These are phyloP conservation scores for Pachymerium ferrugineum DNA, from an alignment of 2,888 invertebrate species.

Conservation along the genomic window DNA sequence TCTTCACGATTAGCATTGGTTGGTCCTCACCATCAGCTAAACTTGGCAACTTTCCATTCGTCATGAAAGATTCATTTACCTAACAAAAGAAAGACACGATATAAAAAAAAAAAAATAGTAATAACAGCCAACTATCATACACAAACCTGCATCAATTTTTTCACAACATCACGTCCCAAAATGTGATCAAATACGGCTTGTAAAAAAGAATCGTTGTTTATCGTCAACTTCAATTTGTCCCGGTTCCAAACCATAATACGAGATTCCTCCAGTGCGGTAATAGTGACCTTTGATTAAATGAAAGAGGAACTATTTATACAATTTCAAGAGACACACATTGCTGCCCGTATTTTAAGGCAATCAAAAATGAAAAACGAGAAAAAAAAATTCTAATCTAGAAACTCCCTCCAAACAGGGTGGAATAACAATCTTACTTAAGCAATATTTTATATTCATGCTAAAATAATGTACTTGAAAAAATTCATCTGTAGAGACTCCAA, in stretches of 20 bases:
- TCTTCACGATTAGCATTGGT: not conserved
- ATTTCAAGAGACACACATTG: not conserved
- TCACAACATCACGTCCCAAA: conserved; percentile 75
- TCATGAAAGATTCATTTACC: conserved; percentile 33
- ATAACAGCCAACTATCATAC: not conserved
- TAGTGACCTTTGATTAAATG: conserved; percentile 64
- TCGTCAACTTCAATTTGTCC: conserved; percentile 76
- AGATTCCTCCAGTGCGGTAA: conserved; percentile 81
- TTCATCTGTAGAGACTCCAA: conserved; percentile 78
- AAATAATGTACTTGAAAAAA: conserved; percentile 64
- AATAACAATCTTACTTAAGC: no score
- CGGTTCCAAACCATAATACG: conserved; percentile 76
- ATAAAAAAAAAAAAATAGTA: not conserved
- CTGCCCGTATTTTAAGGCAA: not conserved
- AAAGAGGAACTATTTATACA: no score
- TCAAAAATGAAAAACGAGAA: conserved; percentile 2
- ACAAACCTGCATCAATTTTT: conserved; percentile 74
- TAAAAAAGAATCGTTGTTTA: conserved; percentile 67
- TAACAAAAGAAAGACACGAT: not conserved
- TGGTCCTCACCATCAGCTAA: conserved; percentile 16
- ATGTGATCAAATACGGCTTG: conserved; percentile 82
- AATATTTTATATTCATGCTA: not conserved
- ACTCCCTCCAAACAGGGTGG: not conserved
- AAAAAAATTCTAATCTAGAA: not conserved
- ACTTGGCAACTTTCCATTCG: conserved; percentile 30